A percentile compares a stretch with the other conserved stretches of the same genome.
Evolutionary conservation across 2,113 vertebrate genomes (phyloP).

Genomic region (Cyprinodon tularosa): DNA sequence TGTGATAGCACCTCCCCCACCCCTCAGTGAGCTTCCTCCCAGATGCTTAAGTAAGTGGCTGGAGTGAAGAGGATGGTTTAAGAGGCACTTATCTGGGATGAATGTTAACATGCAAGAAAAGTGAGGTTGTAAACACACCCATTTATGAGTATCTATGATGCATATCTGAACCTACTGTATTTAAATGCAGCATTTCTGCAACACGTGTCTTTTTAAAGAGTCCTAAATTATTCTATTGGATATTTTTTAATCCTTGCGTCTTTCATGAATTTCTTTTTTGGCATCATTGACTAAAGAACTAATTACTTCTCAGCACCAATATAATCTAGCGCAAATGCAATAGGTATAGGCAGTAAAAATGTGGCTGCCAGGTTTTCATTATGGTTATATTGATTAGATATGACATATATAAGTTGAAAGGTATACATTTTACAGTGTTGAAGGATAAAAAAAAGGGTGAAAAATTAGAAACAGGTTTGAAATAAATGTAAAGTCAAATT

Average conservation of each 20-base stretch:
- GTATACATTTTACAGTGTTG: constrained; percentile 26
- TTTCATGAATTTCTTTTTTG: constrained; percentile 33
- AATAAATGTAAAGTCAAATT: constrained; percentile 17
- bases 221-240: background rate
- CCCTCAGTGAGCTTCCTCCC: constrained; percentile 15
- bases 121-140: background rate
- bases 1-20: constrained; percentile 53
- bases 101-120: constrained; percentile 15
- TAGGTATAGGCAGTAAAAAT: constrained; percentile 59
- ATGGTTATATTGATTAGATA: constrained; percentile 63
- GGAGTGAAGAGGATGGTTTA: constrained; percentile 9
- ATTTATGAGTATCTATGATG: background rate
- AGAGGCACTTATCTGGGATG: constrained; percentile 23
- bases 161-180: background rate
- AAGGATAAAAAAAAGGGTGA: constrained; percentile 7
- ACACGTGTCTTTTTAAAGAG: too few relatives aligned
- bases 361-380: constrained; percentile 39
- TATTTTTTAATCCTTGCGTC: constrained; percentile 21
- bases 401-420: constrained; percentile 31
- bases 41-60: constrained; percentile 51
- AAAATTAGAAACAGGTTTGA: constrained; percentile 18
- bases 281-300: constrained; percentile 26
- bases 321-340: constrained; percentile 39
- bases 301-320: constrained; percentile 6
- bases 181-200: background rate